These are phyloP conservation scores for Paramormyrops hopkinsi DNA, from an alignment of 2,797 vertebrate genomes.

Conservation along the genomic window DNA sequence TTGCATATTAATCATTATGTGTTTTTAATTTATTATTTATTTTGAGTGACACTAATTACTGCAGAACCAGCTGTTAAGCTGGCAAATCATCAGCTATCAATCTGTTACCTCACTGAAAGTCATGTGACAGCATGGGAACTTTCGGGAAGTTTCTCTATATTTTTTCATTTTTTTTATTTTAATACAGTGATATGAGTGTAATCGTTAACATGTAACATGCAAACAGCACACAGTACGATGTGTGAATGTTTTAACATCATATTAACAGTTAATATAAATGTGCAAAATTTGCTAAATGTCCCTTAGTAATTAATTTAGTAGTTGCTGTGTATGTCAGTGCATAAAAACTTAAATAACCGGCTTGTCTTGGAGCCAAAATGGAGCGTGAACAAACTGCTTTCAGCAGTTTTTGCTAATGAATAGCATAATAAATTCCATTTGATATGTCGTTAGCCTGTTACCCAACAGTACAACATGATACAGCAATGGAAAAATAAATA, in stretches of 20 bases:
- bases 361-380: constrained; percentile 13
- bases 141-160: background rate
- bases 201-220: constrained; percentile 28
- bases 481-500: background rate
- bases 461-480: background rate
- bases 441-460: background rate
- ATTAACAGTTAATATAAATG: constrained; percentile 17
- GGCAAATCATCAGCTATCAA: background rate
- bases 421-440: background rate
- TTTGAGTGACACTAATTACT: background rate
- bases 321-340: background rate
- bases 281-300: constrained; percentile 15
- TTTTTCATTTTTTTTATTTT: background rate
- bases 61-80: background rate
- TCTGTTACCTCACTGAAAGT: background rate
- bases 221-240: constrained; percentile 31
- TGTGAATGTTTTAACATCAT: constrained; percentile 16
- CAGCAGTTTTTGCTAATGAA: constrained; percentile 5
- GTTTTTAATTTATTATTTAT: constrained; percentile 9
- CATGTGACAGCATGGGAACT: background rate
- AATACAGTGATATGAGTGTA: background rate
- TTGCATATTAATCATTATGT: background rate
- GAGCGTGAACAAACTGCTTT: constrained; percentile 5
- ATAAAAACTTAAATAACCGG: constrained; percentile 5
- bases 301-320: constrained; percentile 17